phyloP scores from a whole-genome alignment of 2,113 vertebrate genomes.

The Myiozetetes cayanensis region DNA sequence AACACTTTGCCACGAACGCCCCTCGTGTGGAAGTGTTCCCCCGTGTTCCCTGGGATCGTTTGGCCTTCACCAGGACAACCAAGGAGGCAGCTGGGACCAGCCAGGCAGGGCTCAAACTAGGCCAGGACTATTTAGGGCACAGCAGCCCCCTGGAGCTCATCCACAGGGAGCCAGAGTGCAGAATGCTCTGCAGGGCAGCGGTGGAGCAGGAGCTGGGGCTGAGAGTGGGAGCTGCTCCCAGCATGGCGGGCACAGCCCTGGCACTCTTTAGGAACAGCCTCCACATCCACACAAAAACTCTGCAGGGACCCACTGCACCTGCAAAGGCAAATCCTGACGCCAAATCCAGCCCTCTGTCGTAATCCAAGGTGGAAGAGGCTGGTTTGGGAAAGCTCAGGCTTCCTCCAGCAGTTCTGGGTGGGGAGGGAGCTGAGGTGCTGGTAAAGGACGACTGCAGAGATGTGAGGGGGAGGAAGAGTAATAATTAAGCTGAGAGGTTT shows the following conservation, averaged over 20 bases:
- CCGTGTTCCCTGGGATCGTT: neutral
- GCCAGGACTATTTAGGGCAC: conserved; percentile 50
- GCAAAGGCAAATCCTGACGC: neutral
- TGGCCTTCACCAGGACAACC: neutral
- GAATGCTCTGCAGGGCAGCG: neutral
- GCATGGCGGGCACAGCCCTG: neutral
- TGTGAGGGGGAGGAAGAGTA: neutral
- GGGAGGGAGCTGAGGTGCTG: neutral
- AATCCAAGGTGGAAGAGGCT: neutral
- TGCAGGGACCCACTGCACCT: neutral
- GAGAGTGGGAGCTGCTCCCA: neutral
- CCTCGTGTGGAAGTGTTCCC: neutral
- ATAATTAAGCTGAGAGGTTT: neutral
- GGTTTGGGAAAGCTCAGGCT: neutral
- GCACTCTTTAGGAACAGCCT: neutral
- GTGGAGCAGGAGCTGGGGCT: neutral
- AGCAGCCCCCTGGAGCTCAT: conserved; percentile 39
- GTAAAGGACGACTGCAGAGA: neutral
- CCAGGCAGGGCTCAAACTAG: conserved; percentile 4
- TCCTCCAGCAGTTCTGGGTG: neutral
- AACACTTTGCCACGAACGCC: neutral
- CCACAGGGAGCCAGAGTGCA: conserved; percentile 7
- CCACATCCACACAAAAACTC: neutral
- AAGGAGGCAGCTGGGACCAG: neutral
- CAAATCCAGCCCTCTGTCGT: neutral